Conservation (phyloP, 2,888 invertebrate genomes). For the Clivina fossor region DNA sequence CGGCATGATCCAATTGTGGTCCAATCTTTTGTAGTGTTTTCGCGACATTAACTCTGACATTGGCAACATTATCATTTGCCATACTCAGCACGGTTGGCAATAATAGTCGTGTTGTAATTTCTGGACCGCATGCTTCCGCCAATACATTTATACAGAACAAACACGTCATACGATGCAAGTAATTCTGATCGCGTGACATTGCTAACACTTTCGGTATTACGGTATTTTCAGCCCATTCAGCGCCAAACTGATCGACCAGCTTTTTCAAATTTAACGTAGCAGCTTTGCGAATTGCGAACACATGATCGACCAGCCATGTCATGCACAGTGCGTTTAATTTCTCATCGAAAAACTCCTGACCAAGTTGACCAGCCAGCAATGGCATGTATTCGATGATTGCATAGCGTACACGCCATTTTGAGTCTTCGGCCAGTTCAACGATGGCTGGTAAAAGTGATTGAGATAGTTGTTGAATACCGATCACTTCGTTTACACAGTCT, state of each 20-base stretch:
- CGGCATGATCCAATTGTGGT: slow-evolving; percentile 81
- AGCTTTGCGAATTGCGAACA: slow-evolving; percentile 98
- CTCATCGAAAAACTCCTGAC: slow-evolving; percentile 97
- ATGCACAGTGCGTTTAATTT: slow-evolving; percentile 96
- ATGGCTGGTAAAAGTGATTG: slow-evolving; percentile 97
- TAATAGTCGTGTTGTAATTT: slow-evolving; percentile 88
- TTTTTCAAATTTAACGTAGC: slow-evolving; percentile 96
- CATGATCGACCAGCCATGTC: slow-evolving; percentile 99
- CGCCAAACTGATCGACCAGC: slow-evolving; percentile 96
- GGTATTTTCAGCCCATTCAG: slow-evolving; percentile 95
- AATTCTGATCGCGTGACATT: slow-evolving; percentile 96
- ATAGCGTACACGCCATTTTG: slow-evolving; percentile 96
- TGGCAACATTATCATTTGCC: slow-evolving; percentile 96
- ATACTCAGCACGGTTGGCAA: slow-evolving; percentile 91
- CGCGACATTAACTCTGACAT: slow-evolving; percentile 98
- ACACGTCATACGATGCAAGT: slow-evolving; percentile 97
- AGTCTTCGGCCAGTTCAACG: slow-evolving; percentile 96
- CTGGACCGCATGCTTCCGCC: slow-evolving; percentile 89
- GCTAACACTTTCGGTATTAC: slow-evolving; percentile 95
- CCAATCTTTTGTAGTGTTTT: slow-evolving; percentile 96
- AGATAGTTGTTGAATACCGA: slow-evolving; percentile 83
- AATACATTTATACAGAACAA: slow-evolving; percentile 95
- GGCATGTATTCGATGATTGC: slow-evolving; percentile 99
- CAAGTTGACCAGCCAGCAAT: slow-evolving; percentile 92
- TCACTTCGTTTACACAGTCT: slow-evolving; percentile 97